Base-by-base conservation (phyloP, 2,888 invertebrate genomes). In the Copidosoma aretas region DNA sequence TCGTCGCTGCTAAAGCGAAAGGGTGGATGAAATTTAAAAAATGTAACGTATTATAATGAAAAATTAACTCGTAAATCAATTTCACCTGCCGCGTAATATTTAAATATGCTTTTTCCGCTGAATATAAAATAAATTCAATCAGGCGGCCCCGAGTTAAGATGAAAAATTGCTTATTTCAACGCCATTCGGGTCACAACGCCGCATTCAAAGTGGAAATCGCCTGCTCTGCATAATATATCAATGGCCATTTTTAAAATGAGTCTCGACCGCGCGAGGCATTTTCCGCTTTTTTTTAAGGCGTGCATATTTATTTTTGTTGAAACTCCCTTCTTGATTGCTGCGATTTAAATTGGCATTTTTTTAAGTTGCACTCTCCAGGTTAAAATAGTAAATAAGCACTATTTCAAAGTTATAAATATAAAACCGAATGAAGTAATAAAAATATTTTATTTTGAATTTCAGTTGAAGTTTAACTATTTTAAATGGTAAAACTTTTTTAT, bases 121-220 rank as follows among this genome's bases (percentile, higher is more conserved):
- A 60, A 61, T 61, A 68, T 58, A 61, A 68, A 68, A 63, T 68
- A 60, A 54, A 64, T 68, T 68, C 49, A 57, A 57, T 21, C 60
- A 49, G 43, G 25, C 19, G 19, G n/a, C n/a, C n/a, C 10, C 57
- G 32, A 64, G 64, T 68, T 64, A 64, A 64, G 64, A 68, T 60
- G 52, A 60, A 68, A 57, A 61, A 58, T 52, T n/a, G 61, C 57
- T 61, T n/a, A n/a, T n/a, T 61, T 64, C 64, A 64, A 64, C 64
- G 41, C 46, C 49, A 39, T 68, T 68, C 43, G 51, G 52, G 60
- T 60, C n/a, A n/a, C n/a, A 60, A 60, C 60, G 57, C 57, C 64
- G n/a, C 57, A 64, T 68, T 51, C 51, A 64, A 68, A 68, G 60
- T 64, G 51, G 52, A 68, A 68, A 60, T 64, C 24, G 32, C 63